Conservation (phyloP, 2,113 vertebrate species). For the Dicerorhinus sumatrensis region DNA sequence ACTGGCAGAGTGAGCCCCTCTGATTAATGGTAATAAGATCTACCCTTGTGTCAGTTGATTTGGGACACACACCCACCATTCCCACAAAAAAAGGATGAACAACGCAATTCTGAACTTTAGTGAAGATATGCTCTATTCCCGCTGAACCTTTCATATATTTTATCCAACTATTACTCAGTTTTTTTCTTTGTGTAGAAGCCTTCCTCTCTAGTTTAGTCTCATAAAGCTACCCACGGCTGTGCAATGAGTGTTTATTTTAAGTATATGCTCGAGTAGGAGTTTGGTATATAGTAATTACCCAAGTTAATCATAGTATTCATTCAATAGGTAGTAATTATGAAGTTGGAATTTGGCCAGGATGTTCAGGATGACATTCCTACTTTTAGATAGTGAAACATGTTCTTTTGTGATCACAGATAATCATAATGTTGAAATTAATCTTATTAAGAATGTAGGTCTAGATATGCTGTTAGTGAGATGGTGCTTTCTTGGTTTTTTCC, state of each 20-base stretch:
- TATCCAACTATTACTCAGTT: slow-evolving; percentile 1
- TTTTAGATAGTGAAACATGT: slow-evolving; percentile 47
- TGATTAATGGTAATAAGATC: neutral
- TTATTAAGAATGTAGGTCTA: slow-evolving; percentile 33
- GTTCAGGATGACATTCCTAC: slow-evolving; percentile 8
- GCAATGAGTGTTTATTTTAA: slow-evolving; percentile 68
- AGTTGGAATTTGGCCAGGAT: slow-evolving; percentile 57
- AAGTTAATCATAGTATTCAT: slow-evolving; percentile 71
- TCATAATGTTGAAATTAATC: slow-evolving; percentile 42
- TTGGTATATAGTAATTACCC: slow-evolving; percentile 61
- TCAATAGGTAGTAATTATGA: slow-evolving; percentile 62
- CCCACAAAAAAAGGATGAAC: neutral
- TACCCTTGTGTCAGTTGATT: neutral
- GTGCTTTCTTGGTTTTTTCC: slow-evolving; percentile 16
- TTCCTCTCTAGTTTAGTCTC: slow-evolving; percentile 4
- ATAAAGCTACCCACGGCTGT: slow-evolving; percentile 10
- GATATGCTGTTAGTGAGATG: neutral
- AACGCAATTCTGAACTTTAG: neutral
- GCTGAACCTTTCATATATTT: neutral
- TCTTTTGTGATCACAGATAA: slow-evolving; percentile 56
- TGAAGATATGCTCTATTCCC: neutral
- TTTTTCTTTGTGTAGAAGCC: slow-evolving; percentile 18
- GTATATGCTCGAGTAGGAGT: slow-evolving; percentile 57
- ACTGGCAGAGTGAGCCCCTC: neutral
- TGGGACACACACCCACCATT: neutral